phyloP scores from a whole-genome alignment of 2,113 vertebrate species.

The Oncorhynchus masou region DNA sequence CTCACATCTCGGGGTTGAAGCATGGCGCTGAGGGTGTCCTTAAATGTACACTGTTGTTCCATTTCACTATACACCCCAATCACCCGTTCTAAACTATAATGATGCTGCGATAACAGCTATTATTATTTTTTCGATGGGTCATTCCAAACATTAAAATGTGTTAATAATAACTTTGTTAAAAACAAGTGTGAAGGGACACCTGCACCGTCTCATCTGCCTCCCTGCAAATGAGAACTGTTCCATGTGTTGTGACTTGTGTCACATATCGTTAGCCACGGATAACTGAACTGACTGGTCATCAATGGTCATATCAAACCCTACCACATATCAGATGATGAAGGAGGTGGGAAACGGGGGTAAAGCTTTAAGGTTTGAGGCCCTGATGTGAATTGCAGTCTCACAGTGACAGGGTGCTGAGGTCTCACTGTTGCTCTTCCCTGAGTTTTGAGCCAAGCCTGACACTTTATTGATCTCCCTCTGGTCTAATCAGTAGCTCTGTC shows the following conservation, averaged over 20 bases:
- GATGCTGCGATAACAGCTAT: no score
- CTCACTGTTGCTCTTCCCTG: slow-evolving; percentile 60
- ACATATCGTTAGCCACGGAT: slow-evolving; percentile 39
- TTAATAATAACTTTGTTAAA: slow-evolving; percentile 62
- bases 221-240: slow-evolving; percentile 57
- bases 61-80: no score
- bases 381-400: slow-evolving; percentile 38
- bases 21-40: no score
- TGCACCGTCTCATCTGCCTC: slow-evolving; percentile 58
- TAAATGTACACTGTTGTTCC: no score
- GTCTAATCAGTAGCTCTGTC: slow-evolving; percentile 80
- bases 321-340: slow-evolving; percentile 17
- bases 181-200: slow-evolving; percentile 58
- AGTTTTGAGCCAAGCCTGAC: slow-evolving; percentile 67
- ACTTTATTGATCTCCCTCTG: slow-evolving; percentile 76
- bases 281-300: slow-evolving; percentile 37
- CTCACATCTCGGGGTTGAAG: slow-evolving; percentile 7
- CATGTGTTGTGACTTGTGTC: slow-evolving; percentile 13
- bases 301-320: slow-evolving; percentile 31
- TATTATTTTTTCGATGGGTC: no score
- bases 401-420: slow-evolving; percentile 50
- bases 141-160: slow-evolving; percentile 32
- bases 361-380: slow-evolving; percentile 30
- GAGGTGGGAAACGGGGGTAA: not conserved
- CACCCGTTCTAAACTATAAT: no score